Evolutionary conservation across 2,797 vertebrate species (phyloP), one percentile per base, ranked within the genome.

Genomic region (Gambelia wislizenii): DNA sequence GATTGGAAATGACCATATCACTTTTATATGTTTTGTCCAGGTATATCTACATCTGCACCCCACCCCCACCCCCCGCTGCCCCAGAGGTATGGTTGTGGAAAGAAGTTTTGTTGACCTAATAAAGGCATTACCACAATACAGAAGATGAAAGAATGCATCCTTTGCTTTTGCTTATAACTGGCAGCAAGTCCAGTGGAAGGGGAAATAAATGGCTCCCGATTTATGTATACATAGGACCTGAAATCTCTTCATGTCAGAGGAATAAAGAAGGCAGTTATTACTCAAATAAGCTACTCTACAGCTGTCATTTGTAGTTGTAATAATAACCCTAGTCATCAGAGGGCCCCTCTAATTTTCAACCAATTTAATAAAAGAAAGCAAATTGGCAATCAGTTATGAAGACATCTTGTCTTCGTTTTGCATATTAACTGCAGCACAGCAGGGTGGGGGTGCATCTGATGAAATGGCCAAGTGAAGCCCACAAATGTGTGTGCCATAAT

Each of bases 351-450:
- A 78, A 85, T 70, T 89, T 75, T 81, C 5, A 56, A 18, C 1
- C 56, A 52, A 75, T 14, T 8, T 30, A 52, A 44, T 67, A 56
- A 39, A 91, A 91, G 89, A 80, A 52, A 0, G 54, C 47, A 85
- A 82, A n/a, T 67, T 4, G 86, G 87, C 83, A 78, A 69, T 1
- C 4, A 64, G 20, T 76, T 83, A 84, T 52, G 44, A 89, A 91
- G 84, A 75, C 5, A 27, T 85, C 78, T 75, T 69, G 33, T 89
- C 87, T 79, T 90, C 0, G 25, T 89, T 76, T 69, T 78, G 54
- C 59, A 49, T 44, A 39, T 1, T 89, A 79, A 70, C 0, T 1
- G 33, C 2, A 89, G 47, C 6, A 80, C 1, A 18, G 42, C 1
- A 18, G 42, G 25, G 39, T 82, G 80, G 27, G 4, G 39, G 39